Evolutionary conservation across 2,888 invertebrate species (phyloP).

Genomic region (Stenolophus ochropezus): DNA sequence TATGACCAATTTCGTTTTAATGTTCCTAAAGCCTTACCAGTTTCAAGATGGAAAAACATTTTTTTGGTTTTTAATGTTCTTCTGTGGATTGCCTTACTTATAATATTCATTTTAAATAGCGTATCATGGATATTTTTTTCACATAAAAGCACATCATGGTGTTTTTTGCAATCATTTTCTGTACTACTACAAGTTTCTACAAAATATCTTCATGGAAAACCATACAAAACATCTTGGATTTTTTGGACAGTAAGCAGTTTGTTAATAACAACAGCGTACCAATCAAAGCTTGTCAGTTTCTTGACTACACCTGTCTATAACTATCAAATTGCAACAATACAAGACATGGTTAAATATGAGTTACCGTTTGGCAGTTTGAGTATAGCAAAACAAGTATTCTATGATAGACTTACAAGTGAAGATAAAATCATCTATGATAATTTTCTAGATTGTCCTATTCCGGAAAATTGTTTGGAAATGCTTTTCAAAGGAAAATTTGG

Average conservation of each 20-base stretch:
- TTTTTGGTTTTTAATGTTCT: conserved; percentile 19
- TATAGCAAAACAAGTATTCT: not conserved
- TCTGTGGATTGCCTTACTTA: not conserved
- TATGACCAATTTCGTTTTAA: conserved; percentile 23
- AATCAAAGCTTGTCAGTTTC: conserved; percentile 40
- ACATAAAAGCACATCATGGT: not conserved
- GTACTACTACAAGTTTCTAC: conserved; percentile 27
- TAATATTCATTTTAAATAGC: not conserved
- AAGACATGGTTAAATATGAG: not conserved
- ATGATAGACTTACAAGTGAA: not conserved
- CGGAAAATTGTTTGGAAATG: not conserved
- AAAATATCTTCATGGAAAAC: not conserved
- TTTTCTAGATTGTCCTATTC: not conserved
- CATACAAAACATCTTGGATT: conserved; percentile 14
- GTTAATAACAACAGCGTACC: conserved; percentile 18
- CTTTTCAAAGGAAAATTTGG: conserved; percentile 12
- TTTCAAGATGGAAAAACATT: conserved; percentile 14
- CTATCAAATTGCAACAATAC: conserved; percentile 5
- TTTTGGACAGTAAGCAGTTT: conserved; percentile 15
- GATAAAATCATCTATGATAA: conserved; percentile 17
- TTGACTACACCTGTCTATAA: conserved; percentile 14
- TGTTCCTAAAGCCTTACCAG: conserved; percentile 17
- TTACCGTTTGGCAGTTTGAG: conserved; percentile 19
- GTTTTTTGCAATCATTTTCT: not conserved
- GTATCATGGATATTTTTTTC: not conserved